phyloP scores from a whole-genome alignment of 2,888 invertebrate genomes.

The Myopa tessellatipennis region DNA sequence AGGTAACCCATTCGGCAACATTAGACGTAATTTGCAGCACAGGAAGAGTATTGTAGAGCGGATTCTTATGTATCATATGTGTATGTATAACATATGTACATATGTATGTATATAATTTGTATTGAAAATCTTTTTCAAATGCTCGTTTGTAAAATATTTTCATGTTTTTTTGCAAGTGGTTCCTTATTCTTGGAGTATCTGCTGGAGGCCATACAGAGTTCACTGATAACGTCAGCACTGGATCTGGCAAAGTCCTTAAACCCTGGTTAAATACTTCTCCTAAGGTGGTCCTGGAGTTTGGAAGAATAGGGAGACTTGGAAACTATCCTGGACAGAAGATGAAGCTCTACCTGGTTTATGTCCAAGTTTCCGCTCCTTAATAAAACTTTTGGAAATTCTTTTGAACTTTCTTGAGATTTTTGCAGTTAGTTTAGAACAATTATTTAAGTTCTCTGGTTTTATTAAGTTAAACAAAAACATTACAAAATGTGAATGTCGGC shows the following conservation, averaged over 20 bases:
- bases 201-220: conserved; percentile 82
- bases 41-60: too few species aligned
- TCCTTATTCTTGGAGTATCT: conserved; percentile 79
- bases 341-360: conserved; percentile 60
- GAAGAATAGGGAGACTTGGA: conserved; percentile 74
- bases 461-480: too few species aligned
- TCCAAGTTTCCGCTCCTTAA: conserved; percentile 62
- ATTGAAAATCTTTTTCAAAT: not conserved
- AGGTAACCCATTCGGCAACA: too few species aligned
- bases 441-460: too few species aligned
- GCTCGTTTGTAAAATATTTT: not conserved
- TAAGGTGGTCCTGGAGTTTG: conserved; percentile 77
- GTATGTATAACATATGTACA: too few species aligned
- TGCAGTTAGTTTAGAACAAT: too few species aligned
- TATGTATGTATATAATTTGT: too few species aligned
- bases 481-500: too few species aligned
- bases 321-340: conserved; percentile 75
- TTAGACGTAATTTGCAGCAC: too few species aligned
- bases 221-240: conserved; percentile 69
- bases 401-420: not conserved
- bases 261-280: conserved; percentile 80
- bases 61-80: too few species aligned
- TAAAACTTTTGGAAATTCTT: not conserved
- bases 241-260: conserved; percentile 67
- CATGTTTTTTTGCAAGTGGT: conserved; percentile 73